Evolutionary conservation across 2,113 vertebrate species (phyloP), one percentile per base, ranked within the genome.

Genomic region (Menidia beryllina): DNA sequence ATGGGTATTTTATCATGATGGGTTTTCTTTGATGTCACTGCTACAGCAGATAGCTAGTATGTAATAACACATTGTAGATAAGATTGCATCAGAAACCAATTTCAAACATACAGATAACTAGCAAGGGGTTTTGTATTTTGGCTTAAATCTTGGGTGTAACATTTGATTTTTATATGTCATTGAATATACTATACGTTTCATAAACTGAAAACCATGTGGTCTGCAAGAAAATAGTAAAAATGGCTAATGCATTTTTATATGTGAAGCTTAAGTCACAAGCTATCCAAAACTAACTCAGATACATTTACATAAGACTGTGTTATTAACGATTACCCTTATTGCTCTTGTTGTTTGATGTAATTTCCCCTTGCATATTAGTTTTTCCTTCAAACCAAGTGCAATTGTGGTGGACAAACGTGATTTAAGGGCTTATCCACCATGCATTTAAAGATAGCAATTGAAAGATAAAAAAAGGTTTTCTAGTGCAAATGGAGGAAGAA

Each of bases 1-100:
- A 67, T 27, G 13, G n/a, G n/a, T n/a, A n/a, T 57, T 52, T 23
- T 26, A 45, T 64, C 24, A 67, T 30, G 14, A 48, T 13, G 3
- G 15, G 4, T 25, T 15, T 27, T 27, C 3, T 47, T 61, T 53
- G 38, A 57, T 71, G 51, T 52, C 65, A 48, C 11, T 25, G 39
- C 45, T 25, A 7, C 26, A 14, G 30, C 24, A 57, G 36, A 52
- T 4, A 23, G 24, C 1, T 2, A 26, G 15, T 5, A 36, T 30
- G n/a, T 34, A 23, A 41, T 4, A 4, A 26, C 48, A 27, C 5
- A 43, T 45, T 53, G 17, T 27, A 69, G 72, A 61, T 24, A 47
- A 26, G 2, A 60, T 20, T 39, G 26, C 7, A 69, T n/a, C 49
- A 58, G 17, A 23, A n/a, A 7, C 9, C 52, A 68, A 58, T 26